phyloP scores from a whole-genome alignment of 2,797 vertebrate species.

The Pipistrellus kuhlii region DNA sequence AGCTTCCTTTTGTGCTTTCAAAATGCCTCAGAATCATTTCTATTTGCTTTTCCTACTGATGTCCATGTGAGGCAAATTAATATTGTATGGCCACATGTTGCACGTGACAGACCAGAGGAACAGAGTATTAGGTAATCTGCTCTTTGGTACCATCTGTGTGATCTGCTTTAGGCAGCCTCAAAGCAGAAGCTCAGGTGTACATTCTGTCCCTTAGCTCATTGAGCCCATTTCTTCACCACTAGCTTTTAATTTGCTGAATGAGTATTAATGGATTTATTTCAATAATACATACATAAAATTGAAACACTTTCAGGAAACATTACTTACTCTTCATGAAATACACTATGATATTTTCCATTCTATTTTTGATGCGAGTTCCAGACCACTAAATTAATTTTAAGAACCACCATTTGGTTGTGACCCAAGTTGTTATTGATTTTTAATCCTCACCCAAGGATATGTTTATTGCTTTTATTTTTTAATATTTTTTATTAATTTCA shows the following conservation, averaged over 20 bases:
- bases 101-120: neutral
- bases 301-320: conserved; percentile 30
- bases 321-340: conserved; percentile 12
- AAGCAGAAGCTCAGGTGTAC: neutral
- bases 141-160: conserved; percentile 20
- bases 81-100: conserved; percentile 19
- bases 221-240: conserved; percentile 32
- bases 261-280: conserved; percentile 24
- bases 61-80: conserved; percentile 37
- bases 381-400: conserved; percentile 33
- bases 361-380: neutral
- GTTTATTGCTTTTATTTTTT: too few species aligned
- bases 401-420: neutral
- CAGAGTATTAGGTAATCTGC: conserved; percentile 1
- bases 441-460: neutral
- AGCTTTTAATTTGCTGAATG: neutral
- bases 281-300: conserved; percentile 10
- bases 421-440: neutral
- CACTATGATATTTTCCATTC: conserved; percentile 2
- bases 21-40: conserved; percentile 70
- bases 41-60: conserved; percentile 56
- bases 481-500: too few species aligned
- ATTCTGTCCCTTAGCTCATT: neutral
- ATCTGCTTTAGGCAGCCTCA: neutral
- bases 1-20: conserved; percentile 68